phyloP scores from a whole-genome alignment of 2,797 vertebrate species.

The Coendou prehensilis region DNA sequence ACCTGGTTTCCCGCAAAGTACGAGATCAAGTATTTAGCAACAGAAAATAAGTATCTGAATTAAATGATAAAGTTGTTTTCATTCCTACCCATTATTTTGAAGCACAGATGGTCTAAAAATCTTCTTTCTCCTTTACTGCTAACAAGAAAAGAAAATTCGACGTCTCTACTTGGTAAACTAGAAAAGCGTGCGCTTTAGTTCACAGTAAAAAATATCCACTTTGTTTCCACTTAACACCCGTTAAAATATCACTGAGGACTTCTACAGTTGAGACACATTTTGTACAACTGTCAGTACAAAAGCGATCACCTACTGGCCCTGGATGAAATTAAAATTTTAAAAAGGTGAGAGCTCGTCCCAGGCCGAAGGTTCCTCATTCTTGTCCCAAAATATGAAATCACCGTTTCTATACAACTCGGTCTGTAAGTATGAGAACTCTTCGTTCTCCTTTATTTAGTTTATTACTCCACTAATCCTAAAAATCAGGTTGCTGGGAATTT shows the following conservation, averaged over 20 bases:
- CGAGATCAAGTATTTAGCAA: neutral
- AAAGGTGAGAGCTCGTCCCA: neutral
- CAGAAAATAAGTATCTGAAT: neutral
- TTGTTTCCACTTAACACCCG: neutral
- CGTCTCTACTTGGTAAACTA: neutral
- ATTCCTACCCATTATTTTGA: neutral
- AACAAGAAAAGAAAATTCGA: neutral
- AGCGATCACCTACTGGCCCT: neutral
- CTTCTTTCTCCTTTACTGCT: neutral
- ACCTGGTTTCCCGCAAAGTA: neutral
- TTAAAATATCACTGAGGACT: neutral
- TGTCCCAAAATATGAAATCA: slow-evolving; percentile 8
- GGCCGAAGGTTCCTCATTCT: slow-evolving; percentile 63
- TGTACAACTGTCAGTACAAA: neutral
- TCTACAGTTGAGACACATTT: neutral
- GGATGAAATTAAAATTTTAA: neutral
- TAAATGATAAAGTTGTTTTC: neutral
- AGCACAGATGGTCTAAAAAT: neutral
- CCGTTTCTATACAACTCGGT: neutral
- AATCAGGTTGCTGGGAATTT: neutral
- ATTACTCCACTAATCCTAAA: neutral
- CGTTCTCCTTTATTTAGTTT: neutral
- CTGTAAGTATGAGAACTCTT: neutral
- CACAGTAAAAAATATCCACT: neutral
- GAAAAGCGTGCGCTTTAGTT: neutral